A percentile compares a stretch with the other conserved stretches of the same genome.
Evolutionary conservation across 2,888 invertebrate genomes (phyloP).

Genomic region (Pyralis farinalis): DNA sequence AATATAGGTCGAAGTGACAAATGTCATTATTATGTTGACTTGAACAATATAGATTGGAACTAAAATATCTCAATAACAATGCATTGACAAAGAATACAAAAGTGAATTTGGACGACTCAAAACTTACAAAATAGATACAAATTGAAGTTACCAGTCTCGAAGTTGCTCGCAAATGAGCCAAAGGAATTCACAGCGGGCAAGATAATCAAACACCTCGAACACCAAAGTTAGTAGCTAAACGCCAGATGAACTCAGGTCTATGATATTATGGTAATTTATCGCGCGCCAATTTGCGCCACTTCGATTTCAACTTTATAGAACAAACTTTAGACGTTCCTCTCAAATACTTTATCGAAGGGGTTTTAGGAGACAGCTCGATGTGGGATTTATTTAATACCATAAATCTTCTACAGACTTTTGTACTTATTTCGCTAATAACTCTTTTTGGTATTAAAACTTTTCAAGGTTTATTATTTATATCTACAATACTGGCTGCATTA

Average conservation of each 20-base stretch:
- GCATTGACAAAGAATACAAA: too few species aligned
- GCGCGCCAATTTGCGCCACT: conserved; percentile 65
- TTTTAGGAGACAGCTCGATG: conserved; percentile 35
- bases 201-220: conserved; percentile 70
- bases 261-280: conserved; percentile 78
- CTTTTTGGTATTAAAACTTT: conserved; percentile 14
- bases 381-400: conserved; percentile 46
- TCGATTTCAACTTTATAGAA: conserved; percentile 53
- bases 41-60: too few species aligned
- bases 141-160: conserved; percentile 40
- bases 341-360: conserved; percentile 44
- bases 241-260: conserved; percentile 72
- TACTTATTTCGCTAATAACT: conserved; percentile 7
- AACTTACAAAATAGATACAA: conserved; percentile 23
- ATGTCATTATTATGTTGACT: too few species aligned
- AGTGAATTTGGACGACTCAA: conserved; percentile 14
- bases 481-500: conserved; percentile 24
- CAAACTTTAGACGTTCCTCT: conserved; percentile 58
- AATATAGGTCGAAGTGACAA: too few species aligned
- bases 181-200: conserved; percentile 54
- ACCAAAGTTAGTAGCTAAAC: conserved; percentile 68
- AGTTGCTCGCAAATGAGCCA: conserved; percentile 63
- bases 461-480: conserved; percentile 31
- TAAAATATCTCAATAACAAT: too few species aligned
- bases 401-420: conserved; percentile 30